Conservation (phyloP, 2,797 vertebrate species). For the Zonotrichia albicollis region DNA sequence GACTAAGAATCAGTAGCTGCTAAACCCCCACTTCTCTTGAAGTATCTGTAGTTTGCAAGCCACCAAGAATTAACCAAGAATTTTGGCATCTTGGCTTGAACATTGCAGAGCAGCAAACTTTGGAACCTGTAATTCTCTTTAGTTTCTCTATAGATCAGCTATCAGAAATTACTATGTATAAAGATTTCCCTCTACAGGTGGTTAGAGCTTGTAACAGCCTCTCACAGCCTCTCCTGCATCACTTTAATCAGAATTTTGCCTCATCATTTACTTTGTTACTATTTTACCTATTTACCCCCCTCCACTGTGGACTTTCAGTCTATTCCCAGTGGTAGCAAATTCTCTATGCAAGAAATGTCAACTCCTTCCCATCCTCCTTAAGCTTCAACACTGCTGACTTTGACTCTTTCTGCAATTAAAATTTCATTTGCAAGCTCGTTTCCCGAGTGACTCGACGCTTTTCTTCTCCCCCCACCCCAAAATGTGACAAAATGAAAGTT, state of each 20-base stretch:
- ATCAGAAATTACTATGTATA: constrained; percentile 74
- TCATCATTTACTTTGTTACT: constrained; percentile 5
- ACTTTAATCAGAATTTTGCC: constrained; percentile 30
- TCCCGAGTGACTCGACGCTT: constrained; percentile 13
- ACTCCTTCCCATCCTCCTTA: background rate
- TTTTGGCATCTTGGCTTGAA: background rate
- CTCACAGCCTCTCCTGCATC: constrained; percentile 39
- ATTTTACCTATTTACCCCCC: background rate
- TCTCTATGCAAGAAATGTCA: constrained; percentile 14
- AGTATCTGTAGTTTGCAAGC: background rate
- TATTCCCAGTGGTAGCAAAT: constrained; percentile 34
- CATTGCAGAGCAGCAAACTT: constrained; percentile 67
- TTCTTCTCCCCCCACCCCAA: background rate
- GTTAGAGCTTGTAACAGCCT: constrained; percentile 76
- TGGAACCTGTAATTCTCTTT: constrained; percentile 33
- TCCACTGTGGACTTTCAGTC: background rate
- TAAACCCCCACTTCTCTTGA: background rate
- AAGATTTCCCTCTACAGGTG: constrained; percentile 86
- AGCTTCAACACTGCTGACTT: constrained; percentile 54
- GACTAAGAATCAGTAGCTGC: background rate
- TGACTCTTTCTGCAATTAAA: constrained; percentile 52
- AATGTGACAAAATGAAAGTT: constrained; percentile 56
- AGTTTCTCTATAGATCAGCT: constrained; percentile 57
- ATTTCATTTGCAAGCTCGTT: constrained; percentile 57
- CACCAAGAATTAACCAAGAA: background rate